Base-by-base conservation (phyloP, 2,113 vertebrate species). In the Carollia perspicillata region DNA sequence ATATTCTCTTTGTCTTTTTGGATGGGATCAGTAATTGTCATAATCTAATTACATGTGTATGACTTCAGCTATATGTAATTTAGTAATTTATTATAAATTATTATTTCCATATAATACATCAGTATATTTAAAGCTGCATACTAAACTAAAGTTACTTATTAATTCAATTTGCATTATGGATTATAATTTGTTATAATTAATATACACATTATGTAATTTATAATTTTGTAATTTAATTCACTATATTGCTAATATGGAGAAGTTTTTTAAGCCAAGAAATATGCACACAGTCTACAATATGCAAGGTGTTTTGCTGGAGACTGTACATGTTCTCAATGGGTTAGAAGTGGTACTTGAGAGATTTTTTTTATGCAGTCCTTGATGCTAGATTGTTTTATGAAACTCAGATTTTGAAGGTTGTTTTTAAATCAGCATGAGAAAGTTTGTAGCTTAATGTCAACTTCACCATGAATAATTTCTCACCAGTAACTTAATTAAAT, bases 401-500 rank as follows among this genome's bases (percentile, higher is more conserved):
- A 81, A 84, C 93, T 87, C 7, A 28, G 14, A n/a, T 37, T 49
- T 71, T 77, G 74, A 49, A 26, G 65, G 37, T 26, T 86, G 23
- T 30, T 44, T 49, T 95, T 85, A 49, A 75, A 47, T 95, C 83
- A 87, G 14, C 30, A 90, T 65, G 86, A 13, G 33, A 93, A 91
- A 97, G 8, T 68, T 33, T 84, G 6, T 40, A 88, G 33, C 37
- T 84, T 84, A 37, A 85, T 71, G 30, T 74, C 42, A 81, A 94
- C 44, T 83, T 93, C 83, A 78, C 40, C 90, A 68, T 42, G 51
- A 91, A 88, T n/a, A 92, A 37, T 51, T 87, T 35, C 40, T 88
- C 30, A 68, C 23, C 23, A 90, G n/a, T 17, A 42, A 93, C 89
- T 84, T 88, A 90, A 92, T 20, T 20, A 72, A 95, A 75, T 79